phyloP scores from a whole-genome alignment of 2,113 vertebrate genomes.

The Dicentrarchus labrax region DNA sequence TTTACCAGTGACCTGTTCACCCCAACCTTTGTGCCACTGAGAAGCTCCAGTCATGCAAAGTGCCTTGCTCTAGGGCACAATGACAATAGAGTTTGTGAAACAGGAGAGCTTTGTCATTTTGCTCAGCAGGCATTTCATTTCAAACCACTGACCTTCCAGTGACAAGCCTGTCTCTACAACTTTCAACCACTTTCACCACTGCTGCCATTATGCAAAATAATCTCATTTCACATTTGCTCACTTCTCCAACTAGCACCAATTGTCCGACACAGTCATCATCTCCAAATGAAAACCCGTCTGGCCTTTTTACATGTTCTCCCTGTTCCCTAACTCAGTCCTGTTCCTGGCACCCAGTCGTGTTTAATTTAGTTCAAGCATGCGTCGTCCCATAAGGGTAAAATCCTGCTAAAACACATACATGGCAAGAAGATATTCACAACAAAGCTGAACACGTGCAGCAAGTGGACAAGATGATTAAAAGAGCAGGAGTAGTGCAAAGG shows the following conservation, averaged over 20 bases:
- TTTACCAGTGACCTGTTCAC: constrained; percentile 38
- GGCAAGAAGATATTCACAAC: constrained; percentile 61
- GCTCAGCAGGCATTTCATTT: constrained; percentile 49
- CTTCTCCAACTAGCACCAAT: constrained; percentile 60
- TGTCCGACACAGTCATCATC: constrained; percentile 69
- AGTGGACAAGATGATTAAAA: constrained; percentile 52
- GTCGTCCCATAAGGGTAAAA: constrained; percentile 47
- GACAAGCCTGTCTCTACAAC: constrained; percentile 60
- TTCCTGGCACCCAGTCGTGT: constrained; percentile 73
- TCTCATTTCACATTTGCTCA: constrained; percentile 68
- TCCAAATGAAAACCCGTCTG: constrained; percentile 68
- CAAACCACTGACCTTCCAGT: constrained; percentile 67
- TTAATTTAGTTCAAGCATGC: constrained; percentile 65
- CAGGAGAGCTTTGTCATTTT: constrained; percentile 44
- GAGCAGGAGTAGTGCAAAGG: constrained; percentile 17
- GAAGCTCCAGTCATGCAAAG: neutral
- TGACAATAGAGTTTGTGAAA: constrained; percentile 23
- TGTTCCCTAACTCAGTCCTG: constrained; percentile 40
- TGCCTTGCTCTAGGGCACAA: constrained; percentile 41
- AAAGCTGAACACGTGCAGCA: constrained; percentile 34
- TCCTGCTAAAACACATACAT: constrained; percentile 62
- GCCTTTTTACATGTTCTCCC: constrained; percentile 79
- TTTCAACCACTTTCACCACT: constrained; percentile 45
- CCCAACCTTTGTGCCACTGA: neutral
- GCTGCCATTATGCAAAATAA: constrained; percentile 75